Base-by-base conservation (phyloP, 2,113 vertebrate genomes). In the Polypterus senegalus region DNA sequence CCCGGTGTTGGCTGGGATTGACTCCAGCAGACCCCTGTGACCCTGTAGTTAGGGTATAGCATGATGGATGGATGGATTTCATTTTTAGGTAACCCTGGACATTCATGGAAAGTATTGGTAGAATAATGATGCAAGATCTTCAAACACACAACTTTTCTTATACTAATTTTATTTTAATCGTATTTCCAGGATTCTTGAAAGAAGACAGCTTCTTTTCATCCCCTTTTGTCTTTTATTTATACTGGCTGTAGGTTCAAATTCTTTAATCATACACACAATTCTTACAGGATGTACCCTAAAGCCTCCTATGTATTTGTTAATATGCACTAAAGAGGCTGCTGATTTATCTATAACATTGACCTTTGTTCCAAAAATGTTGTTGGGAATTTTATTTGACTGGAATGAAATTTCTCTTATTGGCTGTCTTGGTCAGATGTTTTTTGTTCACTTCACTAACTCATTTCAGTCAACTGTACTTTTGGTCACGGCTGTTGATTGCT, bases 371-470 rank as follows among this genome's bases (percentile, higher is more conserved):
- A 69, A 71, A 54, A 74, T 81, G 73, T 67, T 89, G 4, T 63
- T 86, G 3, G 49, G 64, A 48, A 72, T 91, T 54, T 71, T 84
- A 5, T 60, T 76, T 1, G 62, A 54, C 60, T 57, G 71, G 66
- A 71, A 76, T 47, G 46, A 10, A 11, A 78, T 89, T 68, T 87
- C 82, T 0, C 54, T 86, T 65, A 52, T 65, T 0, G 66, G 69
- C 53, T 91, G 89, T 66, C 63, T 89, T 63, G 65, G 73, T 9
- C 90, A 92, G 68, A 91, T 89, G 86, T 89, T 91, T 70, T 71
- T 79, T 57, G 81, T 85, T 46, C 85, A 89, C 65, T 83, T 88
- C 68, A 74, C 85, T 61, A 85, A 80, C 0, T 86, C 83, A 0
- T 52, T 87, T 61, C 83, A 84, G 61, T 86, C 83, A 0, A 84